Conservation (phyloP, 2,113 vertebrate species). For the Arenaria interpres region DNA sequence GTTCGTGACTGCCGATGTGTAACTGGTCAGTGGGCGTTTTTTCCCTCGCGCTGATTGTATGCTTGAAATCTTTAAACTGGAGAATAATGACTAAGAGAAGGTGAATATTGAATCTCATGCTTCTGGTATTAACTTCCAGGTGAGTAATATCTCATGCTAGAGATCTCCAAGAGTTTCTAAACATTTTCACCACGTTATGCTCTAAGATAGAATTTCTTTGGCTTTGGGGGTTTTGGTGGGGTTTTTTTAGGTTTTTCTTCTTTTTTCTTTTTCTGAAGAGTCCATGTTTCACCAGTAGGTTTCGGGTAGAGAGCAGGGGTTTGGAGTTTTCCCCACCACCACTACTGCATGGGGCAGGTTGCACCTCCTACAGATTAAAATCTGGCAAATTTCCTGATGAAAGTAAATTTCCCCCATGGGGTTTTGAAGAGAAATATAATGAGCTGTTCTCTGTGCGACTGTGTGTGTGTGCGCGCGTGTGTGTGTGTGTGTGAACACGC, state of each 20-base stretch:
- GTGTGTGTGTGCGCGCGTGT: accelerated
- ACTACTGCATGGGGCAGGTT: not conserved
- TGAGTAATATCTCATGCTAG: not conserved
- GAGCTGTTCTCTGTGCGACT: not conserved
- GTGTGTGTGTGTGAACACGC: not conserved
- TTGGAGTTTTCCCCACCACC: not conserved
- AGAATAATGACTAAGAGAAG: not conserved
- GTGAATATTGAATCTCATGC: not conserved
- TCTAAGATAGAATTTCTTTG: not conserved
- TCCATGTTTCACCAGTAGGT: not conserved
- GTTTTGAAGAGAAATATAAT: not conserved
- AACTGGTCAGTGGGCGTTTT: not conserved
- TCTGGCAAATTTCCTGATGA: not conserved
- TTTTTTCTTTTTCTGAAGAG: not conserved
- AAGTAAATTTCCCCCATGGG: not conserved
- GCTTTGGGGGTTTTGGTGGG: not conserved
- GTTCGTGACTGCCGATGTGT: accelerated
- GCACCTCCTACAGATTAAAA: not conserved
- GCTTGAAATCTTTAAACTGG: not conserved
- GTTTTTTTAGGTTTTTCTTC: not conserved
- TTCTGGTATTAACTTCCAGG: not conserved
- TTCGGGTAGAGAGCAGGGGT: not conserved
- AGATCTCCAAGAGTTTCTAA: not conserved
- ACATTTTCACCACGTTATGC: not conserved
- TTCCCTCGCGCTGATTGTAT: not conserved